A percentile compares a stretch with the other conserved stretches of the same genome.
phyloP scores from a whole-genome alignment of 2,113 vertebrate species.

The Taurulus bubalis region DNA sequence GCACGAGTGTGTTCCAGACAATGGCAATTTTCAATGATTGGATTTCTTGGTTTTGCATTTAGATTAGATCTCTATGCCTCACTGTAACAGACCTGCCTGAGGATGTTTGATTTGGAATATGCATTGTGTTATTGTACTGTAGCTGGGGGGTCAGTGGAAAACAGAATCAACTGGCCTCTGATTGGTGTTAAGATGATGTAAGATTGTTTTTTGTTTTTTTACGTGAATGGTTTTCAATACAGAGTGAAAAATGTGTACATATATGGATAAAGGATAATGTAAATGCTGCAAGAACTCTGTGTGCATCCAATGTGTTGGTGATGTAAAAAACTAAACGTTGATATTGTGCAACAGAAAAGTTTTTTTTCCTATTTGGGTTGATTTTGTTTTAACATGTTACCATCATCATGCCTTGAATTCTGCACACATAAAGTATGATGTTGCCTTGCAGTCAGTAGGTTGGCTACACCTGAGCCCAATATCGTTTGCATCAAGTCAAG shows the following conservation, averaged over 20 bases:
- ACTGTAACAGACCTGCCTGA: not conserved
- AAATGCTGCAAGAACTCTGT: not conserved
- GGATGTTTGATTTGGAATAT: slow-evolving; percentile 18
- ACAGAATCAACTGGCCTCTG: not conserved
- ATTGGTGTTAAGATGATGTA: not conserved
- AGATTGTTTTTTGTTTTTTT: no score
- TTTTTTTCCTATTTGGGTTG: not conserved
- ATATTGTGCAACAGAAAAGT: not conserved
- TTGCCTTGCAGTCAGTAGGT: not conserved
- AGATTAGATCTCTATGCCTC: slow-evolving; percentile 34
- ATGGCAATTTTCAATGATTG: slow-evolving; percentile 26
- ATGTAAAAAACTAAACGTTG: not conserved
- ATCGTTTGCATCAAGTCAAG: no score
- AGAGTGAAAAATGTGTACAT: not conserved
- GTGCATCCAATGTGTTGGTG: not conserved
- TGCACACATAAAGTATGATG: not conserved
- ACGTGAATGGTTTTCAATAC: not conserved
- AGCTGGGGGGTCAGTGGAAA: not conserved
- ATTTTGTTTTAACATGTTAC: no score
- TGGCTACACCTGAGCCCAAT: not conserved
- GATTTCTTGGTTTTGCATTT: slow-evolving; percentile 50
- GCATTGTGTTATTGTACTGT: not conserved
- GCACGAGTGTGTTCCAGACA: not conserved
- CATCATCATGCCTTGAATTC: not conserved
- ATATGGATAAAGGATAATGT: not conserved